Percentiles rank a stretch among this genome's conserved stretches.
phyloP scores from a whole-genome alignment of 2,888 invertebrate genomes.

The Orchesella flavescens region DNA sequence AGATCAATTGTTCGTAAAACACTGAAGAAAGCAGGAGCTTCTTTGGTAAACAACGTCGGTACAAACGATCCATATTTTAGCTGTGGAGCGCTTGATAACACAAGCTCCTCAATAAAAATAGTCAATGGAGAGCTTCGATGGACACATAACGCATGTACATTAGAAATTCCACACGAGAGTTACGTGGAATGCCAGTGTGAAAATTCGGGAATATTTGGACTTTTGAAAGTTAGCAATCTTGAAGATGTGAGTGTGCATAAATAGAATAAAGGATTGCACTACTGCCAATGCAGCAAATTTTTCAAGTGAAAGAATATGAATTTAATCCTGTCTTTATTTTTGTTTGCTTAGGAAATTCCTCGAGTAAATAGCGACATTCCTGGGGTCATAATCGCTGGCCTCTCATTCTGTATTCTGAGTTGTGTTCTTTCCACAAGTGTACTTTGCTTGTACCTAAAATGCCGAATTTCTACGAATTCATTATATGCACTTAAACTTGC shows the following conservation, averaged over 20 bases:
- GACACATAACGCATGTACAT: conserved; percentile 23
- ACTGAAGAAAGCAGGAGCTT: neutral
- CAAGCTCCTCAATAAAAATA: conserved; percentile 28
- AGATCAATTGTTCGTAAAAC: conserved; percentile 21
- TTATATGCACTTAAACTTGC: conserved; percentile 47
- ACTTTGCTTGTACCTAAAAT: conserved; percentile 38
- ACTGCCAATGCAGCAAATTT: neutral
- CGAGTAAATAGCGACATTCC: conserved; percentile 30
- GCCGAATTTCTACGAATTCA: conserved; percentile 31
- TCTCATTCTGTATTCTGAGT: conserved; percentile 55
- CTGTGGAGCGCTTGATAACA: conserved; percentile 41
- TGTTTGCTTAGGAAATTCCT: conserved; percentile 49
- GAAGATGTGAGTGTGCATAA: conserved; percentile 49
- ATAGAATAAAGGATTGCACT: neutral
- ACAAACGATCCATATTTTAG: conserved; percentile 25
- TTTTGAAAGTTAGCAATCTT: conserved; percentile 46
- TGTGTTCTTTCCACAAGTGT: conserved; percentile 35
- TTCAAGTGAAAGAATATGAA: neutral
- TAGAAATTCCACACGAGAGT: conserved; percentile 16
- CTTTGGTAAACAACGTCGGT: neutral
- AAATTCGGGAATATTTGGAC: conserved; percentile 45
- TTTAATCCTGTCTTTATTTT: neutral
- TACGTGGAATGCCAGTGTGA: conserved; percentile 57
- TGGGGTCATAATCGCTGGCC: conserved; percentile 44
- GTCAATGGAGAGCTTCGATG: conserved; percentile 40